Evolutionary conservation across 2,113 vertebrate genomes (phyloP).

Genomic region (Proteles cristata): DNA sequence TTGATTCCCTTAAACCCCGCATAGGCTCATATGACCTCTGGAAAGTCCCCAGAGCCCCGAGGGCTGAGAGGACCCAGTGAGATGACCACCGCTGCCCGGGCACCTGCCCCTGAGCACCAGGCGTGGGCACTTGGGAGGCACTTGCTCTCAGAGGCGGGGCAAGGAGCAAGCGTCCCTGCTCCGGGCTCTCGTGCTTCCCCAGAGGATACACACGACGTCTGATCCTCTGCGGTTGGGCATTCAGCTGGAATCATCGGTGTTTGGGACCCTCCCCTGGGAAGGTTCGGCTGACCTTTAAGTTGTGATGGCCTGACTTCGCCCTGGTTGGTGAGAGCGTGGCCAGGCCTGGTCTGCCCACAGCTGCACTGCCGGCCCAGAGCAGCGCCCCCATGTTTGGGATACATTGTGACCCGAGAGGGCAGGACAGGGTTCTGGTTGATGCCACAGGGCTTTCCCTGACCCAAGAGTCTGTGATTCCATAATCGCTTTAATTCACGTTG

Average conservation of each 20-base stretch:
- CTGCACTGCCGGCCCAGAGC: rapidly evolving
- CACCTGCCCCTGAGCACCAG: rapidly evolving
- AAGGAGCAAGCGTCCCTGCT: rapidly evolving
- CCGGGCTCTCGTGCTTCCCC: background rate
- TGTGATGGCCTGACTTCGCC: background rate
- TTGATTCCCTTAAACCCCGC: rapidly evolving
- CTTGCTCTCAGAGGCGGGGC: rapidly evolving
- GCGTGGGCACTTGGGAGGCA: rapidly evolving
- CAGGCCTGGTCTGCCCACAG: rapidly evolving
- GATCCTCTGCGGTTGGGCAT: rapidly evolving
- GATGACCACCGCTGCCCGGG: too few relatives aligned
- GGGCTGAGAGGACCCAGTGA: rapidly evolving
- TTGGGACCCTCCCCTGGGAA: background rate
- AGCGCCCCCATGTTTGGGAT: rapidly evolving
- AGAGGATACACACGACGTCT: background rate
- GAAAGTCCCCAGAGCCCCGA: background rate
- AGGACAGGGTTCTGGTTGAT: background rate
- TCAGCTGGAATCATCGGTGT: rapidly evolving
- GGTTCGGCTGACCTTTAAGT: background rate
- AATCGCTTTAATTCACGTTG: too few relatives aligned
- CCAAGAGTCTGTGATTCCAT: background rate
- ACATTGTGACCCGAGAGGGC: background rate
- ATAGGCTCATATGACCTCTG: rapidly evolving
- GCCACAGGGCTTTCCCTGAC: background rate
- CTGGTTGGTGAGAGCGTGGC: rapidly evolving